These are phyloP conservation scores for Blastobasis adustella DNA, from an alignment of 2,888 invertebrate species.

Conservation along the genomic window DNA sequence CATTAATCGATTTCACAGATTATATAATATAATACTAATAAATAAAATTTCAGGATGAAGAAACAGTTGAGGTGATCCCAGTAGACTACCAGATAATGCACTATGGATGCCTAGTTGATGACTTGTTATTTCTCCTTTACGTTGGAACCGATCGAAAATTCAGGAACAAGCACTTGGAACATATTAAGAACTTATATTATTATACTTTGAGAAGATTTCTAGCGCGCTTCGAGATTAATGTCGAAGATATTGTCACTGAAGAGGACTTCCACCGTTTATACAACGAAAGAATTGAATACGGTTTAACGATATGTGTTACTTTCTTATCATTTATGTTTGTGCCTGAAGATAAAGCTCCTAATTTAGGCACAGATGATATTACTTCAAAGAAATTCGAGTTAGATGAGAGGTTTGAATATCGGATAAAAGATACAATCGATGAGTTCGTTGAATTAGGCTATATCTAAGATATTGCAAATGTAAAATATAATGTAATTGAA, in stretches of 20 bases:
- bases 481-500: no score
- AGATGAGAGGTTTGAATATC: slow-evolving; percentile 21
- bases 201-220: slow-evolving; percentile 27
- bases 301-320: slow-evolving; percentile 24
- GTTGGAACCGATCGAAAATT: slow-evolving; percentile 31
- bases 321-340: slow-evolving; percentile 32
- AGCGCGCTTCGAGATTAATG: slow-evolving; percentile 28
- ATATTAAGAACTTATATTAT: slow-evolving; percentile 34
- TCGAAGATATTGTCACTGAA: slow-evolving; percentile 27
- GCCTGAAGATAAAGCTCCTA: slow-evolving; percentile 26
- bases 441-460: slow-evolving; percentile 28
- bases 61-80: slow-evolving; percentile 26
- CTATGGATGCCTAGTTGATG: slow-evolving; percentile 33
- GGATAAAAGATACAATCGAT: slow-evolving; percentile 29
- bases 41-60: slow-evolving; percentile 23
- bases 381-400: slow-evolving; percentile 19
- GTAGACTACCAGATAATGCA: slow-evolving; percentile 37
- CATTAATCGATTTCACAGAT: not conserved
- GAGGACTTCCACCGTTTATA: slow-evolving; percentile 31
- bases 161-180: slow-evolving; percentile 25
- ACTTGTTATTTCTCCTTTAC: slow-evolving; percentile 36
- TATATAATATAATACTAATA: not conserved
- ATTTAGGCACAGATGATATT: slow-evolving; percentile 18
- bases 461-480: slow-evolving; percentile 4
- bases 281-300: slow-evolving; percentile 31